Conservation (phyloP, 1,140 invertebrate genomes). For the Aphelenchoides besseyi region DNA sequence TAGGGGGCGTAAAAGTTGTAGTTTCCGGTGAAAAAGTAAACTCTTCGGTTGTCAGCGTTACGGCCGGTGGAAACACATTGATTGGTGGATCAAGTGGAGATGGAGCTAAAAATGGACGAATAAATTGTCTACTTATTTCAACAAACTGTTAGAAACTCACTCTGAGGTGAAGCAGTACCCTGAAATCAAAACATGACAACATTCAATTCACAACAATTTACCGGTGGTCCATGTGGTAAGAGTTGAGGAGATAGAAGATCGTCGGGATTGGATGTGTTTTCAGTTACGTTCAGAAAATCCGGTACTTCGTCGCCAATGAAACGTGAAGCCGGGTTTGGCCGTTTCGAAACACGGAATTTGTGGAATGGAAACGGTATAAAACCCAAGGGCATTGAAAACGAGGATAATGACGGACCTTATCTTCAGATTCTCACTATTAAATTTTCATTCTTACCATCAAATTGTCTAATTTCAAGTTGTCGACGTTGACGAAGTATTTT, state of each 20-base stretch:
- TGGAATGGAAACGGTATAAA: constrained; percentile 14
- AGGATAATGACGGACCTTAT: neutral
- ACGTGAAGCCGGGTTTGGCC: neutral
- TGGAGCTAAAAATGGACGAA: neutral
- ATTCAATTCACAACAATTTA: no score
- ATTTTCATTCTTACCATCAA: neutral
- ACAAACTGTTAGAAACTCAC: neutral
- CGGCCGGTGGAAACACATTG: neutral
- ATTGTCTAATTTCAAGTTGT: neutral
- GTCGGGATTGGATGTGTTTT: neutral
- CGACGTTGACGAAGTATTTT: neutral
- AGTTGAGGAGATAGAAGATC: neutral
- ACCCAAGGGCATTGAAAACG: neutral
- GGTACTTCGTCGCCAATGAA: neutral
- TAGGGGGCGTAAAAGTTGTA: neutral
- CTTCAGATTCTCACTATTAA: no score
- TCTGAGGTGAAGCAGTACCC: neutral
- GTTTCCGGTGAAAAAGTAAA: neutral
- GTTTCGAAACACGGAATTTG: neutral
- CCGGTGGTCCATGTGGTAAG: neutral
- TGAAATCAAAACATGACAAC: neutral
- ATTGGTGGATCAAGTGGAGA: neutral
- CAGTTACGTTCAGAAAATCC: neutral
- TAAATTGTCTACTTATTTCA: neutral
- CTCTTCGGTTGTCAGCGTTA: no score